Evolutionary conservation across 2,888 invertebrate genomes (phyloP).

Genomic region (Catotricha subobsoleta): DNA sequence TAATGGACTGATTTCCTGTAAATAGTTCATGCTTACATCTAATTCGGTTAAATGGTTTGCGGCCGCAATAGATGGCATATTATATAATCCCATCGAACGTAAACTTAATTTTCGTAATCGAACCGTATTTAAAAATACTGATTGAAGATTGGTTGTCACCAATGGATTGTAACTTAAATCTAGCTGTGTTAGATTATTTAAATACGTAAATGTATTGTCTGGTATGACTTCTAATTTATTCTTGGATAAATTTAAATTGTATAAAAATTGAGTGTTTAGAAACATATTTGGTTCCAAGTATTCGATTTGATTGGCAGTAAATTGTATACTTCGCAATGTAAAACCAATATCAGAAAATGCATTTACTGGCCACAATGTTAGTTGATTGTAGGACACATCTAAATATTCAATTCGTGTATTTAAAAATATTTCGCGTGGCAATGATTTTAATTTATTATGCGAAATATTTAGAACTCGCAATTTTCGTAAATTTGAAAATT

Average conservation of each 20-base stretch:
- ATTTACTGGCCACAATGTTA: conserved; percentile 60
- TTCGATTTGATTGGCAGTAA: conserved; percentile 64
- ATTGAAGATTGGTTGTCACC: conserved; percentile 69
- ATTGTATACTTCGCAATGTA: conserved; percentile 57
- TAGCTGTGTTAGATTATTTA: conserved; percentile 57
- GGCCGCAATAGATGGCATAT: conserved; percentile 40
- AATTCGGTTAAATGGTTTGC: conserved; percentile 42
- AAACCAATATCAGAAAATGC: conserved; percentile 63
- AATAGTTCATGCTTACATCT: conserved; percentile 61
- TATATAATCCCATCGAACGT: conserved; percentile 57
- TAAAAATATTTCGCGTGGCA: conserved; percentile 62
- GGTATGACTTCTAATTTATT: conserved; percentile 72
- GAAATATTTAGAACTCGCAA: conserved; percentile 54
- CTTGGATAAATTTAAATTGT: conserved; percentile 55
- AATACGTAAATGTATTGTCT: conserved; percentile 72
- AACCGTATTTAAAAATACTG: conserved; percentile 61
- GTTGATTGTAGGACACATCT: conserved; percentile 59
- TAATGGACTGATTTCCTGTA: conserved; percentile 51
- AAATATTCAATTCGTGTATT: conserved; percentile 64
- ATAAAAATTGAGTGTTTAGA: conserved; percentile 60
- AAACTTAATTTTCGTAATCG: conserved; percentile 60
- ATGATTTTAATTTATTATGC: conserved; percentile 50
- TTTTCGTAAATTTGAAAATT: conserved; percentile 58
- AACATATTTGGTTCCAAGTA: conserved; percentile 78
- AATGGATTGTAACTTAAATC: conserved; percentile 66